Evolutionary conservation across 2,888 invertebrate species (phyloP).

Genomic region (Cheilosia soror): DNA sequence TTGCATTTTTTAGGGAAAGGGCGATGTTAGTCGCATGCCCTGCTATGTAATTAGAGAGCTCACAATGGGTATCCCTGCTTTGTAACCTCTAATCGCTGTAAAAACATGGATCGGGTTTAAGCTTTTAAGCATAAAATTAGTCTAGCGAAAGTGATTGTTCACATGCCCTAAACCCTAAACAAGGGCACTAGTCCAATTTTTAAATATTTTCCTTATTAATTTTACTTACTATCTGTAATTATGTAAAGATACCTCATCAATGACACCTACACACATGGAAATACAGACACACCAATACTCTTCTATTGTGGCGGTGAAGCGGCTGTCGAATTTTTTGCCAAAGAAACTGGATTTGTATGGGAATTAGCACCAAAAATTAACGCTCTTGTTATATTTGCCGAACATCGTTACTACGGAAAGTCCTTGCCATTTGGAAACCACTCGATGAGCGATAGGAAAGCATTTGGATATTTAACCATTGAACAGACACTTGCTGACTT

Average conservation of each 20-base stretch:
- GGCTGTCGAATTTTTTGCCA: slow-evolving; percentile 92
- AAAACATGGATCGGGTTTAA: no score
- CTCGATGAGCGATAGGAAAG: slow-evolving; percentile 87
- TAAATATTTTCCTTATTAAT: no score
- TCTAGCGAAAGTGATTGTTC: no score
- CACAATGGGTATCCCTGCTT: no score
- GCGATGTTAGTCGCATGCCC: no score
- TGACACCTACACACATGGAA: slow-evolving; percentile 88
- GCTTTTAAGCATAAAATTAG: no score
- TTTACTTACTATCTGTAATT: no score
- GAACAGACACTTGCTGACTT: slow-evolving; percentile 97
- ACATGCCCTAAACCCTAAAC: no score
- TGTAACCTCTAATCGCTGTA: no score
- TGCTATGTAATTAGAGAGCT: no score
- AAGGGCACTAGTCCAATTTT: no score
- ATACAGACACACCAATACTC: slow-evolving; percentile 89
- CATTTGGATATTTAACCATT: slow-evolving; percentile 92
- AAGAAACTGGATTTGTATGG: slow-evolving; percentile 97
- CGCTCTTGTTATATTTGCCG: slow-evolving; percentile 95
- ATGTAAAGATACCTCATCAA: slow-evolving; percentile 89
- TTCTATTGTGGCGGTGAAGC: slow-evolving; percentile 98
- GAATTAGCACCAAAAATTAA: slow-evolving; percentile 92
- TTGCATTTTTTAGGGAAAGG: no score
- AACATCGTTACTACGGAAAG: slow-evolving; percentile 97
- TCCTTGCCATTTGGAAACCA: slow-evolving; percentile 94